These are phyloP conservation scores for Rhinolophus ferrumequinum DNA, from an alignment of 2,113 vertebrate genomes.

Conservation along the genomic window DNA sequence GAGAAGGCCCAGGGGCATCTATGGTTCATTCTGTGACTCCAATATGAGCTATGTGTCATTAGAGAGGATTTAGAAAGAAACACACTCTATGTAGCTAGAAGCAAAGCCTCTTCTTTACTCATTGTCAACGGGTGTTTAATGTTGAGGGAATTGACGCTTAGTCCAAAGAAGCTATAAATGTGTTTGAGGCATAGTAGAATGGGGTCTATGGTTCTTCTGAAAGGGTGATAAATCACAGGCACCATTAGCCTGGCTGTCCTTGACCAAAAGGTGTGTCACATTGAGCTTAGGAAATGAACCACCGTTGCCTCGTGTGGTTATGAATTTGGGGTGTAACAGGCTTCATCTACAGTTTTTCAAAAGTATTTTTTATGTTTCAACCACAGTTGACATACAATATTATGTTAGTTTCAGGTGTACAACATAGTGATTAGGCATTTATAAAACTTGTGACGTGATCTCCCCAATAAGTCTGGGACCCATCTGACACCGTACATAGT, in stretches of 20 bases:
- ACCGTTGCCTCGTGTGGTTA: background rate
- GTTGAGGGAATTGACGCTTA: constrained; percentile 52
- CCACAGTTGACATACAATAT: background rate
- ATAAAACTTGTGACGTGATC: background rate
- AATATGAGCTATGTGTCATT: constrained; percentile 65
- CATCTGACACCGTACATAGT: background rate
- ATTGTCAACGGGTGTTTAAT: constrained; percentile 54
- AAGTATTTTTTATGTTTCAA: background rate
- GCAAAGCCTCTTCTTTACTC: constrained; percentile 56
- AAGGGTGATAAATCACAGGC: background rate
- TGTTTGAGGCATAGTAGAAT: background rate
- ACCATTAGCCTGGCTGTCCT: constrained; percentile 31
- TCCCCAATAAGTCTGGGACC: background rate
- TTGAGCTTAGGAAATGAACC: constrained; percentile 31
- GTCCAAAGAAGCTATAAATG: constrained; percentile 53
- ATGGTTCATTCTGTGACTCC: constrained; percentile 75
- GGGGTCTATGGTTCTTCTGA: constrained; percentile 28
- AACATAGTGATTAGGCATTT: background rate
- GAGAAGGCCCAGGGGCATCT: constrained; percentile 64
- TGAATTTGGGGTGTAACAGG: constrained; percentile 8
- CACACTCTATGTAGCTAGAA: constrained; percentile 50
- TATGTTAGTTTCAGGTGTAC: background rate
- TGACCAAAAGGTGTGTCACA: constrained; percentile 49
- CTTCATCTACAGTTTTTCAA: background rate
- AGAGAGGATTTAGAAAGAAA: constrained; percentile 67